These are phyloP conservation scores for Odocoileus virginianus DNA, from an alignment of 2,113 vertebrate genomes.

Conservation along the genomic window DNA sequence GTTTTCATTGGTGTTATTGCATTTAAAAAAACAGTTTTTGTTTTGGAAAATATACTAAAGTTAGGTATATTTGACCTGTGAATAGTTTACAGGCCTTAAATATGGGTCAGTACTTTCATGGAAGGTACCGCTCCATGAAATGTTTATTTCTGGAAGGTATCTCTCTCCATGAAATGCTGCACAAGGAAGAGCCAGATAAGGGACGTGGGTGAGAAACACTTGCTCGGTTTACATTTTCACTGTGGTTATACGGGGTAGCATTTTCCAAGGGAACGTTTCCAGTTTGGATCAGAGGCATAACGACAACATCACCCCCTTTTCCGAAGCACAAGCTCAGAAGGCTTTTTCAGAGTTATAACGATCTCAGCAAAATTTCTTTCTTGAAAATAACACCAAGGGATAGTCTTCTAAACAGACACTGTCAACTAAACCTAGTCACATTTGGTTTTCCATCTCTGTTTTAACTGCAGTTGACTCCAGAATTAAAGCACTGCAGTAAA, in stretches of 20 bases:
- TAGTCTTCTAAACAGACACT: conserved; percentile 17
- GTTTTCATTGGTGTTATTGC: background rate
- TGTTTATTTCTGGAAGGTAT: background rate
- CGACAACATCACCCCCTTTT: conserved; percentile 42
- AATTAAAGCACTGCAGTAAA: background rate
- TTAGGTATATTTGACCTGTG: background rate
- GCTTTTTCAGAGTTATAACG: conserved; percentile 18
- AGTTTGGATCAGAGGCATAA: conserved; percentile 50
- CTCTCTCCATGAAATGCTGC: background rate
- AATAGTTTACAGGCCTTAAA: background rate
- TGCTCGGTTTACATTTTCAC: conserved; percentile 31
- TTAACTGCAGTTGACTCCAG: background rate
- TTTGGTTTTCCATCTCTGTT: background rate
- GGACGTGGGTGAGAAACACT: conserved; percentile 2
- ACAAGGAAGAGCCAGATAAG: background rate
- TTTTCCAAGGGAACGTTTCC: conserved; percentile 42
- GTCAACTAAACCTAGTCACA: conserved; percentile 23
- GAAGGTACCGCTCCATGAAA: background rate
- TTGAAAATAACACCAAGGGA: conserved; percentile 39
- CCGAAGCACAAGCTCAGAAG: background rate
- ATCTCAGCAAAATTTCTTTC: conserved; percentile 48
- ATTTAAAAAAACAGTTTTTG: background rate
- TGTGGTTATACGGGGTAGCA: background rate
- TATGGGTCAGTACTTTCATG: background rate
- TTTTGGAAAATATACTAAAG: background rate